Percentiles rank a stretch among this genome's conserved stretches.
phyloP scores from a whole-genome alignment of 2,113 vertebrate species.

The Pterocles gutturalis region DNA sequence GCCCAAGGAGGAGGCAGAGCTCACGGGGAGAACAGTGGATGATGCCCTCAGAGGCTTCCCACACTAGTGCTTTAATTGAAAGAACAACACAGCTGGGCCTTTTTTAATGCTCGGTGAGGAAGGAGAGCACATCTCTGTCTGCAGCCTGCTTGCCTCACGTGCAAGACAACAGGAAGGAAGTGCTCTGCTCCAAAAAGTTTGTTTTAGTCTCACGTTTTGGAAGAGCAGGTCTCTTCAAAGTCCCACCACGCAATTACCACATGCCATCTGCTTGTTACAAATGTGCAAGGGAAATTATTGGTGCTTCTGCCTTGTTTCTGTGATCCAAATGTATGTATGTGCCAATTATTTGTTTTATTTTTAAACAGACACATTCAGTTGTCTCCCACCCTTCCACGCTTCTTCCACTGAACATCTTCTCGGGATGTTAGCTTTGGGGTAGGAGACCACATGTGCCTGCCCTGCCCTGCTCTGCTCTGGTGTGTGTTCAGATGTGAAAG shows the following conservation, averaged over 20 bases:
- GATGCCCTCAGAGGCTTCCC: background rate
- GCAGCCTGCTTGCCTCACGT: background rate
- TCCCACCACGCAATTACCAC: background rate
- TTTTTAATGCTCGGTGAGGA: background rate
- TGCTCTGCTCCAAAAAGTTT: slow-evolving; percentile 41
- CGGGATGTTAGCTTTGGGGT: background rate
- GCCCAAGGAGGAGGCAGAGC: background rate
- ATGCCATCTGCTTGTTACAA: slow-evolving; percentile 18
- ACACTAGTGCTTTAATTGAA: background rate
- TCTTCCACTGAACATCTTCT: background rate
- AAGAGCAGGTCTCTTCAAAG: slow-evolving; percentile 54
- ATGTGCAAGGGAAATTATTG: slow-evolving; percentile 2
- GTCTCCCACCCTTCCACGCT: background rate
- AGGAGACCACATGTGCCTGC: background rate
- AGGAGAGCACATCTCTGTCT: background rate
- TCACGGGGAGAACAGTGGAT: background rate
- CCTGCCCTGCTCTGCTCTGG: background rate
- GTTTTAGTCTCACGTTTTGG: slow-evolving; percentile 30
- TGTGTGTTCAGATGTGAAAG: background rate
- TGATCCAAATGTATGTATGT: slow-evolving; percentile 33
- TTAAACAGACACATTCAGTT: slow-evolving; percentile 1
- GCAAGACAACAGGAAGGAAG: slow-evolving; percentile 31
- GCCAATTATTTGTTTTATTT: slow-evolving; percentile 38
- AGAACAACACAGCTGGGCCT: background rate
- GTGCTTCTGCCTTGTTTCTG: slow-evolving; percentile 44